These are phyloP conservation scores for Phania funesta DNA, from an alignment of 2,888 invertebrate species.

Conservation along the genomic window DNA sequence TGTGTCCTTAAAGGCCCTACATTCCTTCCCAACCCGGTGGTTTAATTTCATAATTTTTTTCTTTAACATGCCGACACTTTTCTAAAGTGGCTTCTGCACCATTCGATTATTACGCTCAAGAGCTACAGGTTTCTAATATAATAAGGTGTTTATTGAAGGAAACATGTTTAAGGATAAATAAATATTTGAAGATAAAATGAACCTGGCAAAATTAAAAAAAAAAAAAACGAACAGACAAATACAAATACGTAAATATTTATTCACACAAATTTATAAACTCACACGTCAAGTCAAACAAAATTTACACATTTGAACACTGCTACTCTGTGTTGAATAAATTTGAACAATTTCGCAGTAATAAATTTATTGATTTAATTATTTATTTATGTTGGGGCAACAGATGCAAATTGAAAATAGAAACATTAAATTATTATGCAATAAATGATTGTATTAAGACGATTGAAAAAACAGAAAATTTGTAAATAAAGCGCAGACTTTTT, in stretches of 20 bases:
- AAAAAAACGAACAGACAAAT: neutral
- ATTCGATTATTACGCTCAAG: slow-evolving; percentile 44
- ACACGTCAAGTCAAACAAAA: slow-evolving; percentile 16
- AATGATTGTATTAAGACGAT: neutral
- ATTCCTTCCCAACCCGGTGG: too few relatives aligned
- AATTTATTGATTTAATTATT: slow-evolving; percentile 35
- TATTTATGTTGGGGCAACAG: slow-evolving; percentile 1
- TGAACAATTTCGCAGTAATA: neutral
- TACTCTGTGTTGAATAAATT: slow-evolving; percentile 14
- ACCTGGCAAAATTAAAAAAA: slow-evolving; percentile 13
- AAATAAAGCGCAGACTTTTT: too few relatives aligned
- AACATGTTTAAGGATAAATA: slow-evolving; percentile 64
- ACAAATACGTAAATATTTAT: slow-evolving; percentile 15
- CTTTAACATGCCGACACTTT: neutral
- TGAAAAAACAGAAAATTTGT: neutral
- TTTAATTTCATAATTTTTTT: too few relatives aligned
- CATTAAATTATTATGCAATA: neutral
- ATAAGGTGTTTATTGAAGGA: slow-evolving; percentile 42
- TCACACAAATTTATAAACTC: slow-evolving; percentile 39
- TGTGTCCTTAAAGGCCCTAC: too few relatives aligned
- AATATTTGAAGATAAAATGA: slow-evolving; percentile 45
- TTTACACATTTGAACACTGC: slow-evolving; percentile 22
- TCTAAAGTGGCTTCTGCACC: slow-evolving; percentile 31
- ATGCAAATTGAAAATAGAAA: neutral
- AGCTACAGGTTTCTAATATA: slow-evolving; percentile 51